Base-by-base conservation (phyloP, 2,113 vertebrate species). In the Nicator chloris region DNA sequence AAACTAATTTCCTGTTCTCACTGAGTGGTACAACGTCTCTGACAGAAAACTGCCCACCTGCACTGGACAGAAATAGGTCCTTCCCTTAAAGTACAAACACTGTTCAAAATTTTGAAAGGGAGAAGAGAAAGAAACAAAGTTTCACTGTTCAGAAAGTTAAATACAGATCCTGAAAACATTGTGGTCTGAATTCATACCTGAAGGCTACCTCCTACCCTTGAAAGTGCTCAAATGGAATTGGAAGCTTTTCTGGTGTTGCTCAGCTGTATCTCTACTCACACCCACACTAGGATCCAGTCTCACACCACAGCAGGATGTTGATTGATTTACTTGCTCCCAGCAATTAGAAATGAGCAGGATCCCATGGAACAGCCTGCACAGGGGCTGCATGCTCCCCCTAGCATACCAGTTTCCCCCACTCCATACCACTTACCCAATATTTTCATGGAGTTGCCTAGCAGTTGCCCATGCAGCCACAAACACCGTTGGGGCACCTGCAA, bases 381-480 rank as follows among this genome's bases (percentile, higher is more conserved):
- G 33, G 14, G 26, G 23, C 45, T 72, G 27, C 23, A 11, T 35
- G 53, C 6, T 82, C 27, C 12, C 33, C 31, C 2, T 8, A 2
- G 8, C 1, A 1, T 37, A 27, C 17, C 71, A 75, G 5, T 56
- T 49, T 85, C 15, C 15, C 30, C 27, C 16, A 1, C 11, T 60
- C 44, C 45, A 24, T 1, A 2, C 53, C 51, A 69, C 98, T 98
- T 96, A 99, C 99, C 99, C 98, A 72, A 95, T 94, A 40, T 99
- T 98, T 96, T 99, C 99, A 78, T 98, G 97, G 51, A 99, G 91
- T n/a, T 98, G 98, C 79, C 98, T 98, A 33, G 98, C 98, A 42
- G 98, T 86, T 2, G 98, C 98, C 99, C 99, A 99, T 49, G 92
- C 96, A 24, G 97, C 92, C 53, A 99, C 98, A 79, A 99, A 98